Evolutionary conservation across 2,888 invertebrate genomes (phyloP).

Genomic region (Argynnis bischoffii): DNA sequence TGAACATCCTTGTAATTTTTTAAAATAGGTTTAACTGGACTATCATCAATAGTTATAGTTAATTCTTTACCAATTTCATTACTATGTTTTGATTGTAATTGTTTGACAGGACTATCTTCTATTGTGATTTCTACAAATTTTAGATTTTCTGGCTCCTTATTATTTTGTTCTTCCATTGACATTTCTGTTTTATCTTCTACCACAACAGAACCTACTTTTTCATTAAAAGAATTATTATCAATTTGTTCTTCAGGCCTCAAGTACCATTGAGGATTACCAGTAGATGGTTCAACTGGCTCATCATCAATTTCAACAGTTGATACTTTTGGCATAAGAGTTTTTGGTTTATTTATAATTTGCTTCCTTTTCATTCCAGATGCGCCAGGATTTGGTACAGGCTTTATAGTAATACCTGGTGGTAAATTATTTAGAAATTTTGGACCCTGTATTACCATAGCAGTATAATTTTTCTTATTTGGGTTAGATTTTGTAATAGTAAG

Average conservation of each 20-base stretch:
- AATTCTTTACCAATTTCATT: slow-evolving; percentile 54
- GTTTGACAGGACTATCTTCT: slow-evolving; percentile 73
- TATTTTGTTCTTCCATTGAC: slow-evolving; percentile 57
- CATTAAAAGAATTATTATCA: slow-evolving; percentile 13
- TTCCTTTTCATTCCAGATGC: slow-evolving; percentile 32
- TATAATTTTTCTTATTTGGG: slow-evolving; percentile 36
- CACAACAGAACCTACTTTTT: slow-evolving; percentile 13
- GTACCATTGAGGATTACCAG: slow-evolving; percentile 66
- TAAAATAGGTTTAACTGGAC: slow-evolving; percentile 56
- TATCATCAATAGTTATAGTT: slow-evolving; percentile 72
- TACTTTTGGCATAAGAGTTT: slow-evolving; percentile 43
- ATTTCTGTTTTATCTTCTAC: slow-evolving; percentile 13
- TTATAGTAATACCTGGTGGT: slow-evolving; percentile 60
- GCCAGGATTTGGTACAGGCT: slow-evolving; percentile 26
- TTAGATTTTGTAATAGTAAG: slow-evolving; percentile 41
- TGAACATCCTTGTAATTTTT: slow-evolving; percentile 43
- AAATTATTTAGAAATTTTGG: slow-evolving; percentile 49
- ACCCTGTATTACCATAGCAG: slow-evolving; percentile 43
- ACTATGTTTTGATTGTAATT: slow-evolving; percentile 48
- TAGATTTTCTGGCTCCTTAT: slow-evolving; percentile 59
- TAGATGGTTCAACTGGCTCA: slow-evolving; percentile 52
- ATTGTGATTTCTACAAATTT: slow-evolving; percentile 70
- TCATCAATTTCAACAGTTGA: slow-evolving; percentile 70
- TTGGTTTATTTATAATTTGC: slow-evolving; percentile 31
- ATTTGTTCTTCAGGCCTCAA: slow-evolving; percentile 65